Conservation (phyloP, 1,140 invertebrate species). For the Tetragonula clypearis region DNA sequence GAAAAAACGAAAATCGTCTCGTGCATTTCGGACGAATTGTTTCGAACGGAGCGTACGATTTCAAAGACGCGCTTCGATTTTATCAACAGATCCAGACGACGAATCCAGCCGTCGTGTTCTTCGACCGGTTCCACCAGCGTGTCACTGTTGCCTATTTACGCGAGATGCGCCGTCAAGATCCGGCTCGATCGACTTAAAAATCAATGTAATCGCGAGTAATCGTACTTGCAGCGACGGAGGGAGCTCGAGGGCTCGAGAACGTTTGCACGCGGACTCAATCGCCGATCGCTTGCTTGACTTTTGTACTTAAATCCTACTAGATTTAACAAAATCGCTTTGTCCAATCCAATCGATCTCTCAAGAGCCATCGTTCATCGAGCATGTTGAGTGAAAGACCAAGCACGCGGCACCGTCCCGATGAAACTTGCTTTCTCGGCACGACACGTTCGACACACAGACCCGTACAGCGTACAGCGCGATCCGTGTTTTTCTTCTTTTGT, state of each 20-base stretch:
- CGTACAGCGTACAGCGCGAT: too few species aligned
- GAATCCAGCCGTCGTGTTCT: neutral
- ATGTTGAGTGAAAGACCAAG: conserved; percentile 3
- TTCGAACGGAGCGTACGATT: too few species aligned
- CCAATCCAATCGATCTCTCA: too few species aligned
- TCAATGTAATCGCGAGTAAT: neutral
- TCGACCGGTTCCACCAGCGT: neutral
- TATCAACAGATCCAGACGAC: neutral
- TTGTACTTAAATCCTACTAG: too few species aligned
- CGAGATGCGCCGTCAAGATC: neutral
- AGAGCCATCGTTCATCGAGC: neutral
- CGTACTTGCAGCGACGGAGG: neutral
- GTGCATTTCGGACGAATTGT: neutral
- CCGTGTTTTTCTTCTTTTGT: neutral
- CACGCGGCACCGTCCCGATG: neutral
- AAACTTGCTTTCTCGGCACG: neutral
- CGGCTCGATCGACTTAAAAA: neutral
- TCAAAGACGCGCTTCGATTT: neutral
- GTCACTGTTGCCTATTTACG: conserved; percentile 14
- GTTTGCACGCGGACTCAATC: conserved; percentile 13
- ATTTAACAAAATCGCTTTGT: too few species aligned
- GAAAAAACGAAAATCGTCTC: neutral
- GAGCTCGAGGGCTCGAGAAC: conserved; percentile 21
- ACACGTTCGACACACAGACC: neutral
- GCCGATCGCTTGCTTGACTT: conserved; percentile 2